Base-by-base conservation (phyloP, 2,888 invertebrate species). In the Tiliacea aurago region DNA sequence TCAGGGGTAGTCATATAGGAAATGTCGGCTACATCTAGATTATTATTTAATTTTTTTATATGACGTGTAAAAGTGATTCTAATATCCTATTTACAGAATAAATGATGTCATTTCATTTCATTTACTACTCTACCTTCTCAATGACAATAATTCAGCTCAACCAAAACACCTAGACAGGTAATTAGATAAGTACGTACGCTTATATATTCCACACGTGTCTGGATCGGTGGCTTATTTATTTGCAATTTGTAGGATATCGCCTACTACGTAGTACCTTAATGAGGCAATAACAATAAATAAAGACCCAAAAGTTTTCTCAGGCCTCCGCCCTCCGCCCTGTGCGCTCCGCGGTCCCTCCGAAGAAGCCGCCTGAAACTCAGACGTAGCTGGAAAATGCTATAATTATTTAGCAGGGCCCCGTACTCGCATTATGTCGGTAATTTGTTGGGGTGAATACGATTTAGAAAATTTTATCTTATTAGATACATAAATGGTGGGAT, bases 251-350 rank as follows among this genome's bases (percentile, higher is more conserved):
- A 92, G 95, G 93, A 94, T 95, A 96, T 96, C 95, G 95, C 92
- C 93, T 93, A 92, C 93, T 94, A 94, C 93, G 94, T 94, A 94
- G 93, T 93, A 94, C 94, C 94, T 94, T 96, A 96, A 96, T 96
- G 96, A 96, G 95, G 95, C 92, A 95, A 96, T 96, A 96, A 96
- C 96, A 95, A 96, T 96, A 96, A 96, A 96, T 96, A 96, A 95
- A 93, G 96, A 94, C 96, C 96, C 96, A 94, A 96, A 96, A 96
- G 93, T 96, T 96, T 95, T 94, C 94, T 95, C 91, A 91, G 93
- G 91, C 91, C 91, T 91, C 92, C 92, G 91, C 93, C 92, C 73
- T 68, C 66, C 78, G 56, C 94, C 89, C 91, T 91, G 87, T 89
- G 87, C 90, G 90, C 91, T 91, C 87, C 90, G 88, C 90, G 90